Percentiles rank a stretch among this genome's conserved stretches.
These are phyloP conservation scores for Metopia argyrocephala DNA, from an alignment of 2,888 invertebrate species.

Conservation along the genomic window DNA sequence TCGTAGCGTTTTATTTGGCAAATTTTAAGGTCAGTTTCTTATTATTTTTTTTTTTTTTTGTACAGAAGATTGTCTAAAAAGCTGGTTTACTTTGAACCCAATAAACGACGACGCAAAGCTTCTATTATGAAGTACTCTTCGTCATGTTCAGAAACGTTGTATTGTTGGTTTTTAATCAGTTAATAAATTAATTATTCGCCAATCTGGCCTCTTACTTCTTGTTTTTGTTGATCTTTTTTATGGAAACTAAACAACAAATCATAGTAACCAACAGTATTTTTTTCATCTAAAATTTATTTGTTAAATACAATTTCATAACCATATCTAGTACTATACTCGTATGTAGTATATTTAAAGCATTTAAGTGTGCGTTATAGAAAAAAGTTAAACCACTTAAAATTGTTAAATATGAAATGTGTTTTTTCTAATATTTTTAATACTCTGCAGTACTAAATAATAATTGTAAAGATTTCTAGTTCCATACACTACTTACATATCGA, in stretches of 20 bases:
- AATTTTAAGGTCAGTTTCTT: slow-evolving; percentile 58
- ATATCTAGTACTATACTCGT: not conserved
- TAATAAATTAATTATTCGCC: not conserved
- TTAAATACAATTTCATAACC: no score
- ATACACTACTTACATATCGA: not conserved
- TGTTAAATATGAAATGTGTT: slow-evolving; percentile 9
- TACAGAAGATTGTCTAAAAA: not conserved
- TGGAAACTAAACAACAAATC: not conserved
- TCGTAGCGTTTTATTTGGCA: slow-evolving; percentile 27
- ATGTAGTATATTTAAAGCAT: not conserved
- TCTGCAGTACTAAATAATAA: no score
- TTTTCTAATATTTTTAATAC: not conserved
- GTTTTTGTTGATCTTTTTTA: not conserved
- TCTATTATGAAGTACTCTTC: slow-evolving; percentile 1
- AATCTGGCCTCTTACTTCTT: not conserved
- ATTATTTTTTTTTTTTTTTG: slow-evolving; percentile 19
- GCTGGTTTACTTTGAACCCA: slow-evolving; percentile 52
- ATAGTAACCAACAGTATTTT: not conserved
- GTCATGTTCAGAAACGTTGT: not conserved
- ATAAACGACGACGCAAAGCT: slow-evolving; percentile 17
- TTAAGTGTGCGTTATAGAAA: slow-evolving; percentile 2
- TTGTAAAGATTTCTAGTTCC: no score
- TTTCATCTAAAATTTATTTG: not conserved
- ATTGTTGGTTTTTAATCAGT: not conserved
- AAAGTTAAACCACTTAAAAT: slow-evolving; percentile 13